These are phyloP conservation scores for Girardinus metallicus DNA, from an alignment of 2,797 vertebrate genomes.

Conservation along the genomic window DNA sequence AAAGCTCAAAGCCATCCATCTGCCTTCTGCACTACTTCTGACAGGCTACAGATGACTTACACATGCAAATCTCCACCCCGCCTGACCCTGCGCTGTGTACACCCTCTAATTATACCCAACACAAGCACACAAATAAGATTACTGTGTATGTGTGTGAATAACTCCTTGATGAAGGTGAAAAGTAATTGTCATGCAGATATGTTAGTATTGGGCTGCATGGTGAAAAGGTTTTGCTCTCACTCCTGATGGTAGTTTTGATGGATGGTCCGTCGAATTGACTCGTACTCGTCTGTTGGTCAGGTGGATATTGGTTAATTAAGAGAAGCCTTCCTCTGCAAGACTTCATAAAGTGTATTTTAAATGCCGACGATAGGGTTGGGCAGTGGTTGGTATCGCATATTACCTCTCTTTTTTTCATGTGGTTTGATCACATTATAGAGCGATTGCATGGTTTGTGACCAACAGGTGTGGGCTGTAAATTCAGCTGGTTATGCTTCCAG, in stretches of 20 bases:
- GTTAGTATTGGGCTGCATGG: constrained; percentile 76
- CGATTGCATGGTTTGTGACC: constrained; percentile 18
- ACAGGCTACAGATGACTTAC: constrained; percentile 99
- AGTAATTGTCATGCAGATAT: constrained; percentile 99
- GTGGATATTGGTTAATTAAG: constrained; percentile 69
- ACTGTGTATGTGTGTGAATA: constrained; percentile 86
- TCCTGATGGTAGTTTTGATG: constrained; percentile 88
- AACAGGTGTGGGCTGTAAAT: constrained; percentile 90
- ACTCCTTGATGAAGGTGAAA: constrained; percentile 96
- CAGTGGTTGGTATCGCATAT: neutral
- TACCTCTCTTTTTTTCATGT: neutral
- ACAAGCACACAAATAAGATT: constrained; percentile 98
- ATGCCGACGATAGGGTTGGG: constrained; percentile 17
- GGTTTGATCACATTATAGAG: neutral
- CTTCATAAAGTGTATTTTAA: constrained; percentile 51
- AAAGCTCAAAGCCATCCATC: constrained; percentile 87
- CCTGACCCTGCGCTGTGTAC: constrained; percentile 93
- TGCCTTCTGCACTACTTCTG: constrained; percentile 91
- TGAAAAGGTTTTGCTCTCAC: constrained; percentile 82
- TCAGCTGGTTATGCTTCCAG: constrained; percentile 84
- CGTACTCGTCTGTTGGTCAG: constrained; percentile 70
- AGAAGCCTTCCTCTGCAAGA: constrained; percentile 46
- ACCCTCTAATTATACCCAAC: constrained; percentile 98
- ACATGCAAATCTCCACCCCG: constrained; percentile 96
- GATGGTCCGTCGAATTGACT: constrained; percentile 68